A percentile compares a stretch with the other conserved stretches of the same genome.
phyloP scores from a whole-genome alignment of 23 tunicate species.

The Oikopleura dioica region DNA sequence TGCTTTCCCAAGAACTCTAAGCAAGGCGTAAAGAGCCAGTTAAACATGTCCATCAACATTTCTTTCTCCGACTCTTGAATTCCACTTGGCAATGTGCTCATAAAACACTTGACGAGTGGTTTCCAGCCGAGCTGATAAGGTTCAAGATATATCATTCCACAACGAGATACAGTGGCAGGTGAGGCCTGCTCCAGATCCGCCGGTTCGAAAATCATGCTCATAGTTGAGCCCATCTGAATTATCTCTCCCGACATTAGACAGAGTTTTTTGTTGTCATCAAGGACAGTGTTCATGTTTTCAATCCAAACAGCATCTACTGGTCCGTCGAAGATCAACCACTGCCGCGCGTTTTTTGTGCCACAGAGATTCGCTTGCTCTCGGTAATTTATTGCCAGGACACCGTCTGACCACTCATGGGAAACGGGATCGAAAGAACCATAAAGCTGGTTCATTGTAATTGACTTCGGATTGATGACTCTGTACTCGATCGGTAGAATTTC shows the following conservation, averaged over 20 bases:
- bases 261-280: too few species aligned
- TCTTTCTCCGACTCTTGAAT: constrained; percentile 39
- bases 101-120: constrained; percentile 33
- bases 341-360: constrained; percentile 14
- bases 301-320: constrained; percentile 99
- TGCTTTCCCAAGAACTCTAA: too few species aligned
- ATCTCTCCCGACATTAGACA: constrained; percentile 94
- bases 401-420: constrained; percentile 92
- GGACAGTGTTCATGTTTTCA: constrained; percentile 93
- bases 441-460: constrained; percentile 58
- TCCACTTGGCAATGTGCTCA: constrained; percentile 44
- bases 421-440: constrained; percentile 81
- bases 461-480: constrained; percentile 52
- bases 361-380: constrained; percentile 40
- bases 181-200: constrained; percentile 96
- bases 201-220: constrained; percentile 83
- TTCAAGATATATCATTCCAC: constrained; percentile 88
- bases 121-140: constrained; percentile 87
- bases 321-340: constrained; percentile 81
- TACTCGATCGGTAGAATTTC: background rate
- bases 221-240: constrained; percentile 79
- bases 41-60: constrained; percentile 53
- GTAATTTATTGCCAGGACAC: constrained; percentile 72
- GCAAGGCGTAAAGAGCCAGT: constrained; percentile 72
- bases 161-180: constrained; percentile 85